Evolutionary conservation across 1,140 invertebrate genomes (phyloP).

Genomic region (Phymastichus coffea): DNA sequence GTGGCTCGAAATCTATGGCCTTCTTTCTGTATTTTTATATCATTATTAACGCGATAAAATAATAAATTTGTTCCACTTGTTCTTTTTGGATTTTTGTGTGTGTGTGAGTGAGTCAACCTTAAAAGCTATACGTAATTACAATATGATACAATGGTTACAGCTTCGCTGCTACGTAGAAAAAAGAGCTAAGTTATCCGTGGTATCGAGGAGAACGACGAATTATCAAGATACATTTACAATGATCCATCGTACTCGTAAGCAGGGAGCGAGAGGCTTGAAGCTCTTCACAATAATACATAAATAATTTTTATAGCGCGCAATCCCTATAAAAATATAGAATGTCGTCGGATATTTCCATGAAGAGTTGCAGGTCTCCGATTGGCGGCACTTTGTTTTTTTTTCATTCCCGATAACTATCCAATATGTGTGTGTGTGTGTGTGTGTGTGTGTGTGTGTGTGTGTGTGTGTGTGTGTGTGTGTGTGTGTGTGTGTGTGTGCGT

Average conservation of each 20-base stretch:
- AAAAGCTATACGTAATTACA: constrained; percentile 31
- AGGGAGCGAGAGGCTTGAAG: neutral
- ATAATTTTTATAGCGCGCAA: neutral
- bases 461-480: too few species aligned
- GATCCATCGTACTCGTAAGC: neutral
- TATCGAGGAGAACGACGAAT: neutral
- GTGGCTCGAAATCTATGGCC: constrained; percentile 22
- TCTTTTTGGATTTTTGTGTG: too few species aligned
- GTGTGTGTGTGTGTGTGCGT: too few species aligned
- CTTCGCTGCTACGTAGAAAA: neutral
- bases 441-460: too few species aligned
- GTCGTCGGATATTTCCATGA: constrained; percentile 8
- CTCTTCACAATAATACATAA: constrained; percentile 9
- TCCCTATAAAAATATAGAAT: constrained; percentile 18
- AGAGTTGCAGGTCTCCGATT: neutral
- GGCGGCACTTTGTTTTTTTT: too few species aligned
- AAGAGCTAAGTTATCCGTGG: neutral
- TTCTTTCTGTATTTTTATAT: constrained; percentile 1
- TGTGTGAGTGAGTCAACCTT: too few species aligned
- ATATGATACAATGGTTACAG: constrained; percentile 19
- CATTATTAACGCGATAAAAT: neutral
- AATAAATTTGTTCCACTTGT: neutral
- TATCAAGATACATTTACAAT: constrained; percentile 20
- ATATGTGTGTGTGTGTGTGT: too few species aligned
- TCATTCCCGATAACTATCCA: too few species aligned